Conservation (phyloP, 2,113 vertebrate species). For the Parus major region DNA sequence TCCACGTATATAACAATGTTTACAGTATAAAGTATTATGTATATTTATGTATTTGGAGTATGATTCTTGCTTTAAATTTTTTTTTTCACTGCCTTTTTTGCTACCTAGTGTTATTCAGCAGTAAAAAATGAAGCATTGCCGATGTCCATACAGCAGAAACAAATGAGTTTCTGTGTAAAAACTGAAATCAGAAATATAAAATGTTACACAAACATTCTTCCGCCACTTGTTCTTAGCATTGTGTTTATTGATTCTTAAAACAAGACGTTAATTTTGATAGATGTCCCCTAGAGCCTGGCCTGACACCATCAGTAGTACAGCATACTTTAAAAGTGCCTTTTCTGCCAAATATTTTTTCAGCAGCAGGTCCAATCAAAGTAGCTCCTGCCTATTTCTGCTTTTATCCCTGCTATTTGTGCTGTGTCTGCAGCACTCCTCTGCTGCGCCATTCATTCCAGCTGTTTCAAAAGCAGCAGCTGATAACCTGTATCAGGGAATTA, state of each 20-base stretch:
- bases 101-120: not conserved
- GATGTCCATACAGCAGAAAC: not conserved
- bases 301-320: not conserved
- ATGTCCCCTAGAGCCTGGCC: not conserved
- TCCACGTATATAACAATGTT: not conserved
- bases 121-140: not conserved
- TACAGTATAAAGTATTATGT: not conserved
- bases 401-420: not conserved
- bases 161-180: not conserved
- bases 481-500: not conserved
- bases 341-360: not conserved
- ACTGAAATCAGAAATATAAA: not conserved
- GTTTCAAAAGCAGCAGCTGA: conserved; percentile 4
- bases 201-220: not conserved
- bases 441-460: not conserved
- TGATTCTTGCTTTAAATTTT: not conserved
- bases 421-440: not conserved
- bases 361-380: not conserved
- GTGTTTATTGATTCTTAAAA: conserved; percentile 11
- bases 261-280: not conserved
- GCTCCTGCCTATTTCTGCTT: not conserved
- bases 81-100: not conserved
- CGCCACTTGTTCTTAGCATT: not conserved
- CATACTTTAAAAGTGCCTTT: not conserved
- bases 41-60: not conserved